Evolutionary conservation across 2,888 invertebrate species (phyloP), one percentile per base, ranked within the genome.

Genomic region (Sycophila texana): DNA sequence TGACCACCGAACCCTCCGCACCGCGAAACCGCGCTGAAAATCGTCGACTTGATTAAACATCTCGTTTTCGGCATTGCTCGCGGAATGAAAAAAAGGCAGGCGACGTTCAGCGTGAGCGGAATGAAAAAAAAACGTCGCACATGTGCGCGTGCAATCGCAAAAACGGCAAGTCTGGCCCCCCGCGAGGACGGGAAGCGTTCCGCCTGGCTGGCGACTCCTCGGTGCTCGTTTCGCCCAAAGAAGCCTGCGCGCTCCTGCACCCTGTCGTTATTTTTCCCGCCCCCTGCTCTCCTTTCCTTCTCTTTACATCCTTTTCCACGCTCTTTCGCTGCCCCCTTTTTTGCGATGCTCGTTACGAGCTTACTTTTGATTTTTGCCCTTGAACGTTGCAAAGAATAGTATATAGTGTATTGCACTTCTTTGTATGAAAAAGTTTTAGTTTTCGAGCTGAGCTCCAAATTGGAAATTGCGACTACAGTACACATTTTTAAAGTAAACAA

Each of bases 191-290:
- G 26, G 20, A 57, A 68, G 30, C 70, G 79, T 79, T 74, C 71
- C 74, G 70, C 65, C 79, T 71, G 65, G 66, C 67, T 74, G 79
- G 68, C 79, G 74, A 78, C 78, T 74, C 30, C 72, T 66, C 58
- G 72, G 30, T 67, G 39, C n/a, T 63, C 20, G 61, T 20, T 49
- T 4, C 58, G 53, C n/a, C 53, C 39, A n/a, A 7, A 71, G 65
- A 58, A 63, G 71, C 2, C 71, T 63, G 65, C 66, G 65, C n/a
- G n/a, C 71, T 57, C 77, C 57, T 70, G 30, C 49, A 30, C 14
- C 60, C 58, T 63, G 63, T 18, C 47, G 63, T 63, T 39, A 47
- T 63, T 63, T 60, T 22, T 22, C 22, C 22, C 10, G 4, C 26
- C 13, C 16, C 30, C 20, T 20, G 51, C 22, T 60, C 10, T 51